These are phyloP conservation scores for Heterodera carotae DNA, from an alignment of 1,140 invertebrate species.

Conservation along the genomic window DNA sequence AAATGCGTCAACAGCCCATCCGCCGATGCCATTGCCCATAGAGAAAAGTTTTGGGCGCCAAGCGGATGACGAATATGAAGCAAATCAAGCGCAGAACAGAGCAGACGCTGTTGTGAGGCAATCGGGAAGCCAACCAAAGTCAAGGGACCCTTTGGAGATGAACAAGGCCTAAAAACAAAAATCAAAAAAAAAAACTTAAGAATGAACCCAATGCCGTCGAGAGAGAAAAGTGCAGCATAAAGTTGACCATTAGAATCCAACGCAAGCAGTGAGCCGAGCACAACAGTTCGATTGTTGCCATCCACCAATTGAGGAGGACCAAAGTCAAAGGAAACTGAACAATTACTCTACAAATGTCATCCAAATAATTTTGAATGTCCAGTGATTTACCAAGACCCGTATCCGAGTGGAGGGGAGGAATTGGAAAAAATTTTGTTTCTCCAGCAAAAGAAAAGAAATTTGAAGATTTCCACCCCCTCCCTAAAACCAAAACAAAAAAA, in stretches of 20 bases:
- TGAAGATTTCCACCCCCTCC: background rate
- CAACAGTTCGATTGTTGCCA: background rate
- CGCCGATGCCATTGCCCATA: conserved; percentile 19
- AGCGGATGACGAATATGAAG: conserved; percentile 21
- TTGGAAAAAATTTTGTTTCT: too few species aligned
- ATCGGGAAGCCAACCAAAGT: conserved; percentile 1
- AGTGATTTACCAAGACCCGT: too few species aligned
- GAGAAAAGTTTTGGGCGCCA: background rate
- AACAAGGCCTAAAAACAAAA: background rate
- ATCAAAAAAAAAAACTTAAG: background rate
- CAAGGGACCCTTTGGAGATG: conserved; percentile 13
- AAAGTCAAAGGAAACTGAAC: conserved; percentile 32
- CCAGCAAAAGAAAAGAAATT: too few species aligned
- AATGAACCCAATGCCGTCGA: background rate
- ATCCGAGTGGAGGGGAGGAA: too few species aligned
- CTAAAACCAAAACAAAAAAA: background rate
- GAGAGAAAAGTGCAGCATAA: background rate
- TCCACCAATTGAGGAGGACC: background rate
- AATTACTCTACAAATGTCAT: background rate
- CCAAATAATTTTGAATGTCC: too few species aligned
- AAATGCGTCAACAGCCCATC: conserved; percentile 26
- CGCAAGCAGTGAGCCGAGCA: conserved; percentile 13
- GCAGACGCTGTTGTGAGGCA: background rate
- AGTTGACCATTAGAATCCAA: conserved; percentile 25
- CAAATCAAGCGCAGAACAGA: conserved; percentile 28